Evolutionary conservation across 2,113 vertebrate species (phyloP).

Genomic region (Dromaius novaehollandiae): DNA sequence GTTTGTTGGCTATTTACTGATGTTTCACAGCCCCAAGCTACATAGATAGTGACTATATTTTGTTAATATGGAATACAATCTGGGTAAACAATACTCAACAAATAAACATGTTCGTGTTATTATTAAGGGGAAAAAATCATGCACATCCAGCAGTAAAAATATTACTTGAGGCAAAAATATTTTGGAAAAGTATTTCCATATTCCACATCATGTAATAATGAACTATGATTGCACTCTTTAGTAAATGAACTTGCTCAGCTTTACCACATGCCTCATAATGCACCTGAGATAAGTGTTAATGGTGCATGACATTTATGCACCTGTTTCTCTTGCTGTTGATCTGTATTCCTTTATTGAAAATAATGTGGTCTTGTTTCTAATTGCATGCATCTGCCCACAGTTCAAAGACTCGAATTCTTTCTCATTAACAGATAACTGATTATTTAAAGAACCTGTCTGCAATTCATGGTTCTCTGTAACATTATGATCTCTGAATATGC

Average conservation of each 20-base stretch:
- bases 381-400: constrained; percentile 12
- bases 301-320: constrained; percentile 23
- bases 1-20: not conserved
- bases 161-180: not conserved
- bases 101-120: not conserved
- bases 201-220: not conserved
- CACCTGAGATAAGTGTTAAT: constrained; percentile 35
- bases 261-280: constrained; percentile 8
- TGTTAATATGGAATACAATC: not conserved
- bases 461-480: not conserved
- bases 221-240: not conserved
- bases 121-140: not conserved
- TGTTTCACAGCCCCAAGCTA: not conserved
- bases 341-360: constrained; percentile 36
- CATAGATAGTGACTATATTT: not conserved
- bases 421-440: not conserved
- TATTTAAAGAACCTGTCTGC: not conserved
- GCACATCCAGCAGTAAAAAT: not conserved
- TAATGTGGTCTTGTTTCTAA: constrained; percentile 23
- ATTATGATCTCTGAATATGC: not conserved
- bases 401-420: constrained; percentile 34
- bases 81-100: not conserved
- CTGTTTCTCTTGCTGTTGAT: constrained; percentile 25
- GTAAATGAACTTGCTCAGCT: constrained; percentile 5
- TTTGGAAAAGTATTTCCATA: not conserved